Evolutionary conservation across 2,888 invertebrate genomes (phyloP).

Genomic region (Fabriciana adippe): DNA sequence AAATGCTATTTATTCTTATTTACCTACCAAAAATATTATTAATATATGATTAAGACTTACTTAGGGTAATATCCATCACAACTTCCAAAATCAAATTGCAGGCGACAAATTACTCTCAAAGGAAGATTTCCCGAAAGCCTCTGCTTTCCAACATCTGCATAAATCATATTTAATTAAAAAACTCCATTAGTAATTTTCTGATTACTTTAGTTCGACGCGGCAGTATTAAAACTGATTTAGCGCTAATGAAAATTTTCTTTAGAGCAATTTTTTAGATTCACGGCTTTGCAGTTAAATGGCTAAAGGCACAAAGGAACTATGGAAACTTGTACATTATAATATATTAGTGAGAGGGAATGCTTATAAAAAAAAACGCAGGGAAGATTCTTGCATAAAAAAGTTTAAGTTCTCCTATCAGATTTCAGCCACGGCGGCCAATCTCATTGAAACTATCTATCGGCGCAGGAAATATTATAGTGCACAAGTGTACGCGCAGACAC

Average conservation of each 20-base stretch:
- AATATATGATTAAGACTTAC: constrained; percentile 40
- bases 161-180: constrained; percentile 6
- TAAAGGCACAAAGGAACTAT: neutral
- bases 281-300: constrained; percentile 1
- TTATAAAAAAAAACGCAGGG: too few species aligned
- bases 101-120: constrained; percentile 49
- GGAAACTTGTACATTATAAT: too few species aligned
- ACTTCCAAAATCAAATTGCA: constrained; percentile 62
- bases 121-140: constrained; percentile 36
- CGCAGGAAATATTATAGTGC: too few species aligned
- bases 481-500: too few species aligned
- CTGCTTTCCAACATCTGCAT: constrained; percentile 46
- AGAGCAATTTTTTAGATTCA: constrained; percentile 4
- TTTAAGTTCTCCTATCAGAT: too few species aligned
- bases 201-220: neutral
- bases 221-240: neutral
- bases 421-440: too few species aligned
- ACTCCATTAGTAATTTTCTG: neutral
- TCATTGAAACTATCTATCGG: too few species aligned
- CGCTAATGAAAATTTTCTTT: neutral
- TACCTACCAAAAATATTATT: neutral
- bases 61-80: constrained; percentile 57
- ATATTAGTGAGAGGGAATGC: too few species aligned
- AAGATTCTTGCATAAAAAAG: too few species aligned
- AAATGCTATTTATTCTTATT: neutral